phyloP scores from a whole-genome alignment of 2,888 invertebrate species.

The Dryococelus australis region DNA sequence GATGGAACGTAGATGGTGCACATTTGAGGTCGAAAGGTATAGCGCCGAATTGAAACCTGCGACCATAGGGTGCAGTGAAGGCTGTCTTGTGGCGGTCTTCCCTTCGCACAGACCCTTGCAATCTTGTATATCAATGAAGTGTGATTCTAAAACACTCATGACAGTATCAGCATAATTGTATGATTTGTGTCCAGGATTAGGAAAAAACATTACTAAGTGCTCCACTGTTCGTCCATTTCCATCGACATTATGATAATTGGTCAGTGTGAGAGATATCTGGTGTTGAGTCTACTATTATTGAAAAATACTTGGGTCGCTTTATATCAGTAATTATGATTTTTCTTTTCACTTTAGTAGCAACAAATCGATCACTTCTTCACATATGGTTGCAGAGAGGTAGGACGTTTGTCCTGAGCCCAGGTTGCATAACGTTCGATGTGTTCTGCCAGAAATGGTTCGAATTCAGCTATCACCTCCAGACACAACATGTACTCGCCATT shows the following conservation, averaged over 20 bases:
- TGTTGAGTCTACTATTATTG: slow-evolving; percentile 22
- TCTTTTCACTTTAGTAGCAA: background rate
- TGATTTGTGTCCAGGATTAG: slow-evolving; percentile 20
- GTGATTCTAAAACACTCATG: background rate
- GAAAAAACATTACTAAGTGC: background rate
- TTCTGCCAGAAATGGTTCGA: too few relatives aligned
- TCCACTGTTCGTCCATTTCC: slow-evolving; percentile 21
- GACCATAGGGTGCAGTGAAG: too few relatives aligned
- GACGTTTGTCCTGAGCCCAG: too few relatives aligned
- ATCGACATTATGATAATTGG: slow-evolving; percentile 10
- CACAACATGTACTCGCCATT: too few relatives aligned
- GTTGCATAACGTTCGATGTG: too few relatives aligned
- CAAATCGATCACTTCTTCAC: too few relatives aligned
- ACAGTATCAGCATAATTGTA: background rate
- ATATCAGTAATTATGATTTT: background rate
- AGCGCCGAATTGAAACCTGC: too few relatives aligned
- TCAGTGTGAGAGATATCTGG: background rate
- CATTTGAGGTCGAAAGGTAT: too few relatives aligned
- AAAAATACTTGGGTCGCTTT: slow-evolving; percentile 2
- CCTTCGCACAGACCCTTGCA: background rate
- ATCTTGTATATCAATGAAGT: background rate
- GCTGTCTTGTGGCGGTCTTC: too few relatives aligned
- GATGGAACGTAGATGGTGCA: too few relatives aligned
- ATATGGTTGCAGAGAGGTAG: too few relatives aligned
- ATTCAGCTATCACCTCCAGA: background rate